Base-by-base conservation (phyloP, 2,797 vertebrate genomes). In the Lagocephalus sceleratus region DNA sequence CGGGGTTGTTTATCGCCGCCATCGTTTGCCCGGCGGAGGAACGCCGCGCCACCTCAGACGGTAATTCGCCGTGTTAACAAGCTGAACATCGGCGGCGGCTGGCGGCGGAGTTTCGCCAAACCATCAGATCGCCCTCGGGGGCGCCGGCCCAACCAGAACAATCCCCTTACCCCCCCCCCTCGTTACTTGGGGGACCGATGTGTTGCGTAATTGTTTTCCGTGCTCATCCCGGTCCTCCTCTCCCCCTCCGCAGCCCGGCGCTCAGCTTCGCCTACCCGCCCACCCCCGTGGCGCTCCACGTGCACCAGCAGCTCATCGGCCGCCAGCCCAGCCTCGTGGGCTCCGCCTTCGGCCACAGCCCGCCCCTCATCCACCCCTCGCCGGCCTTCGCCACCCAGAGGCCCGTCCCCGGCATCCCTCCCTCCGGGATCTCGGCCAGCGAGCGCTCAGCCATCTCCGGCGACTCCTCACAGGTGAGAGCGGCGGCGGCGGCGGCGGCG, bases 271-370 rank as follows among this genome's bases (percentile, higher is more conserved):
- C 95, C 58, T 99, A 99, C 80, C 95, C 95, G 74, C 92, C 97
- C 0, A 96, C 95, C 16, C 95, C 95, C 0, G 93, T 99, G 71
- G 93, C 97, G 35, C 86, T 98, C 70, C 97, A 99, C 51, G 92
- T 98, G 91, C 97, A 98, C 85, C 96, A 95, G 63, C 94, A 97
- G 81, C 92, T 99, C 71, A 89, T 99, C 51, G 93, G 94, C 70
- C 93, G 95, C 6, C 95, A 98, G 23, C 93, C 95, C 49, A 93
- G 92, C 59, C 74, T 98, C 40, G 84, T 98, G 63, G 92, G 95
- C 63, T 99, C 97, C 0, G 94, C 97, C 42, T 98, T 98, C 23
- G 95, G 97, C 85, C 96, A 98, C 87, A 99, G 97, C 63, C 95
- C 97, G 23, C 95, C 97, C 0, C 94, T 99, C 78, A 92, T 98